A percentile compares a stretch with the other conserved stretches of the same genome.
phyloP scores from a whole-genome alignment of 2,888 invertebrate species.

The Oscheius sp. region DNA sequence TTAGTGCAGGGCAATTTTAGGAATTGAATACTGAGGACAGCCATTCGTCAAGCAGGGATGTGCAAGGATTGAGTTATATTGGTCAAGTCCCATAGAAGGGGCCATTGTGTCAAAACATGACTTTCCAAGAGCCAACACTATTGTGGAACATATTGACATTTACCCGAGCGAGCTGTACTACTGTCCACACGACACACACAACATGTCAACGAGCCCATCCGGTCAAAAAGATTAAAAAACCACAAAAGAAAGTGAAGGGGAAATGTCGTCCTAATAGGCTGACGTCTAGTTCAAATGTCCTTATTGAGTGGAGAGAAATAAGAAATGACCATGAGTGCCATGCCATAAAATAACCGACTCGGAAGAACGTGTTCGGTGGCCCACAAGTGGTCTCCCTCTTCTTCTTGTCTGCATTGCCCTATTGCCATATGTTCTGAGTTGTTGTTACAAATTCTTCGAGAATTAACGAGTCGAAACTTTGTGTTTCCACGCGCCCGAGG shows the following conservation, averaged over 20 bases:
- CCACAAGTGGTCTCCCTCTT: conserved; percentile 4
- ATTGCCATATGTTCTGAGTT: conserved; percentile 5
- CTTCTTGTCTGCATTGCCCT: neutral
- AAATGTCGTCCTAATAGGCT: no score
- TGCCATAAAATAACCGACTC: conserved; percentile 19
- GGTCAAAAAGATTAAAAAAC: neutral
- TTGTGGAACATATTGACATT: conserved; percentile 24
- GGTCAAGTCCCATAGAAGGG: neutral
- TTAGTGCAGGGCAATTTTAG: neutral
- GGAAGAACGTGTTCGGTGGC: conserved; percentile 21
- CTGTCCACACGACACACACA: conserved; percentile 21
- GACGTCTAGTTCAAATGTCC: no score
- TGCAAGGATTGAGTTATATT: conserved; percentile 3
- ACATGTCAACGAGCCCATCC: neutral
- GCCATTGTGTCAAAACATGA: conserved; percentile 31
- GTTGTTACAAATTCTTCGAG: neutral
- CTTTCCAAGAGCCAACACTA: conserved; percentile 3
- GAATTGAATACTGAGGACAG: neutral
- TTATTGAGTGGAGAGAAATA: neutral
- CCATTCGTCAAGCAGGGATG: neutral
- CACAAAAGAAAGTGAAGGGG: no score
- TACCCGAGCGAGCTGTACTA: conserved; percentile 19
- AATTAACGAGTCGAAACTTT: neutral
- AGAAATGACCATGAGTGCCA: conserved; percentile 15
- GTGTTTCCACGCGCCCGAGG: neutral